Evolutionary conservation across 2,113 vertebrate species (phyloP).

Genomic region (Benitochromis conjunctus): DNA sequence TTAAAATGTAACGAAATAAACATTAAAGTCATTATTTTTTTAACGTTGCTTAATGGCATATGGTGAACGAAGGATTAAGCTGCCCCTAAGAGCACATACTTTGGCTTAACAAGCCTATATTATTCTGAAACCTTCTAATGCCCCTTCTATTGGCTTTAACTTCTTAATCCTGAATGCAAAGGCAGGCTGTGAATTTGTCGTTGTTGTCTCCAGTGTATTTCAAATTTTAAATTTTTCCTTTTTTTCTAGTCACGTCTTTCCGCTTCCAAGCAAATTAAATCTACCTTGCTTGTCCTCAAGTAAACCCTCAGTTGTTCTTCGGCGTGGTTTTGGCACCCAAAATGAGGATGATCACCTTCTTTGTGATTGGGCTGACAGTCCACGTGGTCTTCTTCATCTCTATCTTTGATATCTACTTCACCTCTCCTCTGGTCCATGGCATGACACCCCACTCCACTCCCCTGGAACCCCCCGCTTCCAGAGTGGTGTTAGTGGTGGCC

Average conservation of each 20-base stretch:
- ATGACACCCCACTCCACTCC: conserved; percentile 83
- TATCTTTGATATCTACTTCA: conserved; percentile 99
- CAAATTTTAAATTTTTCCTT: not conserved
- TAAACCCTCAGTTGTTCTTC: not conserved
- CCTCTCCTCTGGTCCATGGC: conserved; percentile 92
- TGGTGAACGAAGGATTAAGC: conserved; percentile 21
- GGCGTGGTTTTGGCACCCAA: not conserved
- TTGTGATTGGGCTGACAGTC: conserved; percentile 82
- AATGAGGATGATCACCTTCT: conserved; percentile 79
- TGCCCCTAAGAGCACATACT: not conserved
- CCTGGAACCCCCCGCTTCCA: conserved; percentile 81
- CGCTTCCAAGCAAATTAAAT: not conserved
- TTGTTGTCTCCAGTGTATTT: not conserved
- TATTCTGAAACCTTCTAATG: not conserved
- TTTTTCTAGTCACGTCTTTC: not conserved
- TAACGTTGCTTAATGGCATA: not conserved
- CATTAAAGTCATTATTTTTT: not conserved
- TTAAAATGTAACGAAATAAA: not conserved
- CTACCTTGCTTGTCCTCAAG: not conserved
- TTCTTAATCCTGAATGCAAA: not conserved
- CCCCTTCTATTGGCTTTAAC: not conserved
- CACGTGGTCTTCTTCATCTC: conserved; percentile 90
- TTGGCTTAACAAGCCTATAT: not conserved
- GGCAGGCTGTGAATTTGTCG: not conserved
- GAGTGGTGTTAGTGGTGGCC: conserved; percentile 87